Evolutionary conservation across 1,140 invertebrate species (phyloP), one percentile per base, ranked within the genome.

Genomic region (Hormaphis cornu): DNA sequence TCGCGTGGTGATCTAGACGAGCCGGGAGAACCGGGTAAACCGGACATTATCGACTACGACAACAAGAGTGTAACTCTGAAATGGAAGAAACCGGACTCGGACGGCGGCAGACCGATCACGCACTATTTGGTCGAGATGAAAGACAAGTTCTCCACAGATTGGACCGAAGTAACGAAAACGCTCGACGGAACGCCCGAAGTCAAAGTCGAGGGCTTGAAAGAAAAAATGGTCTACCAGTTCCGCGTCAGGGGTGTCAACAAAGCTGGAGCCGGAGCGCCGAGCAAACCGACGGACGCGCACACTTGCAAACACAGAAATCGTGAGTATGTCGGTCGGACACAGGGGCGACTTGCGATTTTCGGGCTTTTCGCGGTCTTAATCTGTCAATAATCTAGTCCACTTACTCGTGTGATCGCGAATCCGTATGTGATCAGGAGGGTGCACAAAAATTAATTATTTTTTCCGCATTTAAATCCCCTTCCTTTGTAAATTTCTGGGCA

Each of bases 81-180:
- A 78, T 99, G 96, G 96, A 84, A 86, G 48, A 86, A 89, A 75
- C 95, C 96, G 14, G 84, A 86, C 30, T 89, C 83, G 71, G 93
- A 97, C 78, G 95, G 95, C 76, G 96, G 97, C 26, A 85, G 95
- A 71, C 90, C 95, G n/a, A 93, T 99, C 72, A 86, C 87, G 54
- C 90, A 95, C 73, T 99, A 98, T 75, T 84, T 95, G 24, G 84
- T 99, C 53, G 95, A 99, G 81, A 93, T 93, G 82, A 97, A 95
- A 77, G 93, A 97, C 76, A 98, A 98, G 81, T 90, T 92, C 74
- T 83, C 89, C 20, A 82, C 86, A 14, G 91, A 94, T 69, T 97
- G 93, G 93, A 81, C 83, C 28, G 90, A 96, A 82, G 89, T 93
- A 12, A 79, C 84, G 1, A 91, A 91, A 76, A 94, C 93, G 0